phyloP scores from a whole-genome alignment of 1,140 invertebrate genomes.

The Sarcophaga peregrina region DNA sequence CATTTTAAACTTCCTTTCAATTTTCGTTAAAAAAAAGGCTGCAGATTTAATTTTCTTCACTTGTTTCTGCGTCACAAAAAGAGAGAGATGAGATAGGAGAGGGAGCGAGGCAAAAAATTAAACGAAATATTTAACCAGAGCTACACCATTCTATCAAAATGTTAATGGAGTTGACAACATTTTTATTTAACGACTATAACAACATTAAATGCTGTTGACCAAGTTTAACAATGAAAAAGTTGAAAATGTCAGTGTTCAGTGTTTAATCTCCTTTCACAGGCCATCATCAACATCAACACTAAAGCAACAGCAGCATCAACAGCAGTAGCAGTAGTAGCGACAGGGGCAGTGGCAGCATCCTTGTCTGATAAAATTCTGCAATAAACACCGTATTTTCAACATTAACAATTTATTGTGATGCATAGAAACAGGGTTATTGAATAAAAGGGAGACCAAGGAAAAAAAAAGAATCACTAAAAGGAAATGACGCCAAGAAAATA shows the following conservation, averaged over 20 bases:
- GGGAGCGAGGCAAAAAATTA: background rate
- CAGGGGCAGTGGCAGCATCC: background rate
- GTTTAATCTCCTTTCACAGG: background rate
- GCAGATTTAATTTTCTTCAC: background rate
- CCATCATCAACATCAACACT: background rate
- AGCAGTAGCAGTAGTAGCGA: background rate
- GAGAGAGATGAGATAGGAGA: background rate
- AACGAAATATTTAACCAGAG: background rate
- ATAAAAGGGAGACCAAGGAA: no score
- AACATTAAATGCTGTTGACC: slow-evolving; percentile 5
- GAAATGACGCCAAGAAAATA: background rate
- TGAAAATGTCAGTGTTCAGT: background rate
- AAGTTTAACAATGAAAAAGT: slow-evolving; percentile 11
- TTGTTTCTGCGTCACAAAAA: background rate
- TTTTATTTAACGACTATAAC: slow-evolving; percentile 11
- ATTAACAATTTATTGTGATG: slow-evolving; percentile 11
- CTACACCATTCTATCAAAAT: background rate
- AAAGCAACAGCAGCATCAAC: background rate
- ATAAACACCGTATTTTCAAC: slow-evolving; percentile 4
- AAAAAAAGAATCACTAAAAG: background rate
- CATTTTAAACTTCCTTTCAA: background rate
- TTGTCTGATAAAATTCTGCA: background rate
- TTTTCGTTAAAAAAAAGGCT: background rate
- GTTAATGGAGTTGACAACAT: slow-evolving; percentile 14
- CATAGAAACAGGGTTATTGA: background rate